Evolutionary conservation across 2,888 invertebrate species (phyloP).

Genomic region (Trichopoda pennipes): DNA sequence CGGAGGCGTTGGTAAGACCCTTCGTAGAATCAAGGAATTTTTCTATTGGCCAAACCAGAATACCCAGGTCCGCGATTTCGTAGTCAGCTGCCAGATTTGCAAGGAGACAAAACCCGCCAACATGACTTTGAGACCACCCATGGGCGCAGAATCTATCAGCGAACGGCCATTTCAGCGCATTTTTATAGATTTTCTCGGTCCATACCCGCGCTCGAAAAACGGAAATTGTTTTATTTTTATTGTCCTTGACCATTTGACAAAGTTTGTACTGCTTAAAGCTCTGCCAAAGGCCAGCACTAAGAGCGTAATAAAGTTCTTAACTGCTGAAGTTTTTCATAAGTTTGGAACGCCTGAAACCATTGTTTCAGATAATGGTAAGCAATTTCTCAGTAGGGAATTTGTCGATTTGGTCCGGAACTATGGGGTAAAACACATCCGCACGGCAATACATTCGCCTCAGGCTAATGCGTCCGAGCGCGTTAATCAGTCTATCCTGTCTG

Average conservation of each 20-base stretch:
- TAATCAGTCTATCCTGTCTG: too few species aligned
- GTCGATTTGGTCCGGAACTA: too few species aligned
- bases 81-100: not conserved
- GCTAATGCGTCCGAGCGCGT: too few species aligned
- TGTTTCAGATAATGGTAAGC: too few species aligned
- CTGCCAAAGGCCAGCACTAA: not conserved
- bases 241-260: conserved; percentile 1
- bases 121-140: not conserved
- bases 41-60: not conserved
- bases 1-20: too few species aligned
- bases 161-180: not conserved
- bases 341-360: conserved; percentile 1
- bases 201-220: too few species aligned
- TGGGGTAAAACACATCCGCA: too few species aligned
- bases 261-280: not conserved
- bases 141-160: not conserved
- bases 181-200: not conserved
- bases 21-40: not conserved
- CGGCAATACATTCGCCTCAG: too few species aligned
- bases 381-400: too few species aligned
- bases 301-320: not conserved
- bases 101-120: not conserved
- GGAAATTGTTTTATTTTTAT: too few species aligned
- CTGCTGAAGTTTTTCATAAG: too few species aligned
- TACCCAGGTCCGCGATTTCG: not conserved